These are phyloP conservation scores for Synergus gifuensis DNA, from an alignment of 2,888 invertebrate genomes.

Conservation along the genomic window DNA sequence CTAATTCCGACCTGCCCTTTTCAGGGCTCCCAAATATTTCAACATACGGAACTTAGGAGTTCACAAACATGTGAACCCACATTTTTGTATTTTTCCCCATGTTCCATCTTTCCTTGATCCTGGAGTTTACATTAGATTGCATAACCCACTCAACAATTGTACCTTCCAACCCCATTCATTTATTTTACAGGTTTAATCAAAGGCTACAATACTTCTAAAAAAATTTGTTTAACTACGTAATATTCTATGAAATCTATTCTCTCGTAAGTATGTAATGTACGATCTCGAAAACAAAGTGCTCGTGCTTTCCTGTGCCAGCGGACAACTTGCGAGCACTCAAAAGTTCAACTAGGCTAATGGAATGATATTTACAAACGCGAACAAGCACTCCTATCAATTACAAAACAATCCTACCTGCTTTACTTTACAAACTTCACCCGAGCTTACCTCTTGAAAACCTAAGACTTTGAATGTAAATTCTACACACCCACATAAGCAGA, in stretches of 20 bases:
- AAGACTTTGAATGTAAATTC: neutral
- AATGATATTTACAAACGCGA: constrained; percentile 72
- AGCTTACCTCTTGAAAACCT: neutral
- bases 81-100: too few relatives aligned
- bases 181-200: too few relatives aligned
- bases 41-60: too few relatives aligned
- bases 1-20: too few relatives aligned
- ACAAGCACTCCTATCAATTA: constrained; percentile 73
- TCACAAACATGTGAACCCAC: too few relatives aligned
- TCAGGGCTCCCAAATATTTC: too few relatives aligned
- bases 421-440: neutral
- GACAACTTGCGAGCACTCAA: neutral
- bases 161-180: too few relatives aligned
- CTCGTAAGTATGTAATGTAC: neutral
- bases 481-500: neutral
- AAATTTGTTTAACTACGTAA: neutral
- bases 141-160: too few relatives aligned
- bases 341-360: constrained; percentile 60
- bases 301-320: neutral
- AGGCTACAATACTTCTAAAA: too few relatives aligned
- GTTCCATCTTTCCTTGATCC: too few relatives aligned
- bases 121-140: too few relatives aligned
- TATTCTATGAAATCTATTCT: neutral
- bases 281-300: neutral
- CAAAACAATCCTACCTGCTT: constrained; percentile 65